Evolutionary conservation across 1,140 invertebrate species (phyloP).

Genomic region (Asbolus verrucosus): DNA sequence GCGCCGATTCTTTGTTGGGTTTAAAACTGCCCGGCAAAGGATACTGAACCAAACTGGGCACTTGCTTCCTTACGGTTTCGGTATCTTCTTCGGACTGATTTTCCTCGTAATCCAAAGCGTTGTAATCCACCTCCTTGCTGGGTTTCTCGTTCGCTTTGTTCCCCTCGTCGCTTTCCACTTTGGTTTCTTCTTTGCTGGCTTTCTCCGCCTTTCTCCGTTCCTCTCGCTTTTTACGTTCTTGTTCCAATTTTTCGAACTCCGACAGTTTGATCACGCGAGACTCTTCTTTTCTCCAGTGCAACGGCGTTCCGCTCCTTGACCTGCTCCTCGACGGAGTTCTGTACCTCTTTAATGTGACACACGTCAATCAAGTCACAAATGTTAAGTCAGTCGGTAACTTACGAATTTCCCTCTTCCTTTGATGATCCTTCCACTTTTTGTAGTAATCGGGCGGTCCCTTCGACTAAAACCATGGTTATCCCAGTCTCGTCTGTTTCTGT

Average conservation of each 20-base stretch:
- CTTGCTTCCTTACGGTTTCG: constrained; percentile 54
- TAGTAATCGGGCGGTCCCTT: constrained; percentile 68
- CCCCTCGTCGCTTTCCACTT: constrained; percentile 35
- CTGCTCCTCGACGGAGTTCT: constrained; percentile 83
- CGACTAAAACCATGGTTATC: constrained; percentile 64
- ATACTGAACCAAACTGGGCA: constrained; percentile 64
- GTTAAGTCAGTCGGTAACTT: too few species aligned
- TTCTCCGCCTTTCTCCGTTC: constrained; percentile 69
- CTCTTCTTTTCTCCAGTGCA: constrained; percentile 91
- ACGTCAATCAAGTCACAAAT: too few species aligned
- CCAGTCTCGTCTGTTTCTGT: constrained; percentile 54
- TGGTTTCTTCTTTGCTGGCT: constrained; percentile 40
- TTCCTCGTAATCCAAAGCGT: constrained; percentile 67
- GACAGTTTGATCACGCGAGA: constrained; percentile 83
- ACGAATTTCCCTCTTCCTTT: constrained; percentile 92
- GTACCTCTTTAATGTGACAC: constrained; percentile 76
- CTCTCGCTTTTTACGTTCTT: constrained; percentile 72
- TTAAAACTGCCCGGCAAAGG: constrained; percentile 57
- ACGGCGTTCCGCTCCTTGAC: constrained; percentile 86
- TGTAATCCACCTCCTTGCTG: constrained; percentile 63
- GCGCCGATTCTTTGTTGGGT: constrained; percentile 21
- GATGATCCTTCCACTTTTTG: constrained; percentile 84
- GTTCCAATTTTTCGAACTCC: constrained; percentile 81
- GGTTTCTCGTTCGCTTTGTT: constrained; percentile 18
- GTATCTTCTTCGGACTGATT: constrained; percentile 61